A percentile compares a stretch with the other conserved stretches of the same genome.
These are phyloP conservation scores for Diplogasteroides magnus DNA, from an alignment of 1,140 invertebrate species.

Conservation along the genomic window DNA sequence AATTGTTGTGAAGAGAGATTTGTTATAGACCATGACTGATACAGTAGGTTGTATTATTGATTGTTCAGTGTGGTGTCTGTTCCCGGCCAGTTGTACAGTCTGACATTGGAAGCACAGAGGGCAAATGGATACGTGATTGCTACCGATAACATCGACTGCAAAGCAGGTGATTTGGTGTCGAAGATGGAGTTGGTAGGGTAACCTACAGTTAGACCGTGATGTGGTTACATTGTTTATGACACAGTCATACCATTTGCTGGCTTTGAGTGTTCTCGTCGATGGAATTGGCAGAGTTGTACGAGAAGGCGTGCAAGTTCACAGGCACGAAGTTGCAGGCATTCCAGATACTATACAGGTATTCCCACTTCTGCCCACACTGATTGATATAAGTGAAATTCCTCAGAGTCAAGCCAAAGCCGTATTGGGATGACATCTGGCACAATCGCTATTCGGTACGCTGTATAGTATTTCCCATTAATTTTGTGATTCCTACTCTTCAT, in stretches of 20 bases:
- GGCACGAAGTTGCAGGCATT: background rate
- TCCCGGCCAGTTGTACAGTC: background rate
- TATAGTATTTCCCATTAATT: no score
- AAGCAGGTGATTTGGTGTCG: background rate
- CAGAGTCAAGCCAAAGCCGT: conserved; percentile 47
- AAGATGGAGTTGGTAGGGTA: no score
- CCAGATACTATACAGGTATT: background rate
- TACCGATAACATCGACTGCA: background rate
- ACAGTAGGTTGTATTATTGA: no score
- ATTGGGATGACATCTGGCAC: conserved; percentile 48
- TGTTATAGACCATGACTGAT: no score
- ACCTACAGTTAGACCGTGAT: no score
- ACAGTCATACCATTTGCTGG: background rate
- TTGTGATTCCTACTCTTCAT: no score
- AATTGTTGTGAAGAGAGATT: no score
- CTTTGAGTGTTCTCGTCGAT: background rate
- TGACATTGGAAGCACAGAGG: background rate
- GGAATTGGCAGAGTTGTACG: background rate
- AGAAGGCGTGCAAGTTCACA: background rate
- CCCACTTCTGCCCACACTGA: background rate
- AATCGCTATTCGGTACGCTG: conserved; percentile 23
- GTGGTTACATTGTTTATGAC: background rate
- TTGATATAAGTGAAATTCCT: conserved; percentile 16
- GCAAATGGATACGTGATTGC: background rate
- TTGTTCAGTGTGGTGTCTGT: no score